Percentiles rank a stretch among this genome's conserved stretches.
Evolutionary conservation across 2,888 invertebrate species (phyloP).

Genomic region (Rhogogaster chlorosoma): DNA sequence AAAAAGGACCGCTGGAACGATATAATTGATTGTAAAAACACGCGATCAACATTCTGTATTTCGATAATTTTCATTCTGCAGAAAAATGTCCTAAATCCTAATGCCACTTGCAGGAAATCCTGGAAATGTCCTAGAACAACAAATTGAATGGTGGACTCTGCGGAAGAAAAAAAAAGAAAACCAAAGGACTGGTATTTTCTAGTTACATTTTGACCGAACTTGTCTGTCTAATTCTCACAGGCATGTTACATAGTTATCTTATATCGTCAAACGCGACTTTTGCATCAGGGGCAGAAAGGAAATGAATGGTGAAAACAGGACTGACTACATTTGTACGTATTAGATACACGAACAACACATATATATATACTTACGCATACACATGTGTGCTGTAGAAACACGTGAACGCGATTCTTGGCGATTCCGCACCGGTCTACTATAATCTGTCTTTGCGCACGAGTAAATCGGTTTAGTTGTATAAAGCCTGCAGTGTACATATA

Average conservation of each 20-base stretch:
- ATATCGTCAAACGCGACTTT: background rate
- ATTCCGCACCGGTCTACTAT: background rate
- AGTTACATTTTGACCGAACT: background rate
- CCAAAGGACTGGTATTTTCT: too few relatives aligned
- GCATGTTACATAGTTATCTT: background rate
- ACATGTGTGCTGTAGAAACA: background rate
- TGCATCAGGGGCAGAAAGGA: background rate
- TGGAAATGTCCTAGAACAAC: too few relatives aligned
- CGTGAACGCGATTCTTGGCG: constrained; percentile 8
- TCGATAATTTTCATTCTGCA: too few relatives aligned
- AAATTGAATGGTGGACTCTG: too few relatives aligned
- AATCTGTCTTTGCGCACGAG: constrained; percentile 24
- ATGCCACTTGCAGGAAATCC: too few relatives aligned
- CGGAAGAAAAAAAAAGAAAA: too few relatives aligned
- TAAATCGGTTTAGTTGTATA: background rate
- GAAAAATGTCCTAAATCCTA: too few relatives aligned
- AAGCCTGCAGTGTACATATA: background rate
- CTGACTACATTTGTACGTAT: background rate
- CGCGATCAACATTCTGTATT: too few relatives aligned
- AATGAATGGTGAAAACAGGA: background rate
- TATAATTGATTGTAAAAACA: too few relatives aligned
- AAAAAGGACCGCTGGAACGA: too few relatives aligned
- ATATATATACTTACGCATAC: background rate
- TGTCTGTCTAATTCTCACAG: background rate
- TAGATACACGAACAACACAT: background rate